Evolutionary conservation across 1,140 invertebrate species (phyloP), one percentile per base, ranked within the genome.

Genomic region (Drosophila tsacasi): DNA sequence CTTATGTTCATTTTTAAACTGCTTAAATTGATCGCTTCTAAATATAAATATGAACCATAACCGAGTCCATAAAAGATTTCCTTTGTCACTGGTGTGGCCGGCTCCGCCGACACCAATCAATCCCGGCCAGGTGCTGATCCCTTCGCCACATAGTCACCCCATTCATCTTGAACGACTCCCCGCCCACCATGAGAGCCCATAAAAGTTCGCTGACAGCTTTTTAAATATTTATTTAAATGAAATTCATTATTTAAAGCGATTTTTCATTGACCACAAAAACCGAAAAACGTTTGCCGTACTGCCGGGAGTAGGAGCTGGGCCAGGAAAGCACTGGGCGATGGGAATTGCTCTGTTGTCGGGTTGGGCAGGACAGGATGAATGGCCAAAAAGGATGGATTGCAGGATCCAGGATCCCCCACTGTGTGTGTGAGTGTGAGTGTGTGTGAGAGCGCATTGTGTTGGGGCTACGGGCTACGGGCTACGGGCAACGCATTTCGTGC

Each of bases 221-320:
- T 87, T 89, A 81, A 87, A 87, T 87, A 89, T 87, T 87, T 89
- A 87, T 87, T 87, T 89, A 89, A 87, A 83, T 89, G 50, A 64
- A 73, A 89, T 87, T 49, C 81, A 87, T 87, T 87, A 89, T 87
- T 87, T 87, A 89, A 87, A 87, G 84, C 83, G 81, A 78, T 89
- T 89, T 89, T 72, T 82, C 81, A 89, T 87, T 89, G 84, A 89
- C 83, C 83, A 74, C 83, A 89, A 80, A 83, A 87, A 87, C 84
- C 81, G 83, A 89, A 87, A 82, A 89, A 68, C 84, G 80, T 87
- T 89, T 89, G 76, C 85, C 74, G 65, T 63, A 46, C 50, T n/a
- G 52, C 49, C 74, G 47, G 19, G 25, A 46, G 64, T 17, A n/a
- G 32, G 54, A 55, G 52, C 9, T 9, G 30, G 7, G 4, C 7